Evolutionary conservation across 2,113 vertebrate genomes (phyloP).

Genomic region (Lepus americanus): DNA sequence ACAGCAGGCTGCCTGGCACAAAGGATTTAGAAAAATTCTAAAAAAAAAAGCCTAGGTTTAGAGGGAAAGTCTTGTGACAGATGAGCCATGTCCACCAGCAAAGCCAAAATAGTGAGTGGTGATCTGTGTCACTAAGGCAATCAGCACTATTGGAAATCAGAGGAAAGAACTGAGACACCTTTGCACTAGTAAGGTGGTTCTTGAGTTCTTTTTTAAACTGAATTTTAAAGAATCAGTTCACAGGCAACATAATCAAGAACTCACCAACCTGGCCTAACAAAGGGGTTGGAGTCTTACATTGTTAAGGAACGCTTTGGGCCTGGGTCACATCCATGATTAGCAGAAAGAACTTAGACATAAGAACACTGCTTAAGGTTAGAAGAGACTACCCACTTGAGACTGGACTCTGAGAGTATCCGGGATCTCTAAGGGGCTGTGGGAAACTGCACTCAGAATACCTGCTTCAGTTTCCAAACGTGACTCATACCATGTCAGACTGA

Average conservation of each 20-base stretch:
- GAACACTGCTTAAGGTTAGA: not conserved
- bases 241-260: constrained; percentile 11
- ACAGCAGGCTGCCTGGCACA: not conserved
- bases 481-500: constrained; percentile 12
- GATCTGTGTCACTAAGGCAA: no score
- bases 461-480: constrained; percentile 14
- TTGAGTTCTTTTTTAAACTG: not conserved
- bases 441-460: not conserved
- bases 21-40: not conserved
- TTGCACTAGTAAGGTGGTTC: constrained; percentile 20
- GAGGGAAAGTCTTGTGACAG: not conserved
- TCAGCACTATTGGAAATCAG: not conserved
- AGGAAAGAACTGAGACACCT: not conserved
- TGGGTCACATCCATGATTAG: not conserved
- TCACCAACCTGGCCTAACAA: not conserved
- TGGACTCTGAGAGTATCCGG: not conserved
- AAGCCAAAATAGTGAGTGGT: constrained; percentile 24
- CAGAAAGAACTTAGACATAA: not conserved
- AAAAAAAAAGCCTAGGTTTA: constrained; percentile 43
- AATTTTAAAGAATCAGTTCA: constrained; percentile 12
- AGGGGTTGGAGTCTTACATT: not conserved
- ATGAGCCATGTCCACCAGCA: not conserved
- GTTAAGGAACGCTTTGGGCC: not conserved
- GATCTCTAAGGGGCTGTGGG: not conserved
- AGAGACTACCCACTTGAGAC: not conserved